These are phyloP conservation scores for Podarcis cretensis DNA, from an alignment of 2,113 vertebrate genomes.

Conservation along the genomic window DNA sequence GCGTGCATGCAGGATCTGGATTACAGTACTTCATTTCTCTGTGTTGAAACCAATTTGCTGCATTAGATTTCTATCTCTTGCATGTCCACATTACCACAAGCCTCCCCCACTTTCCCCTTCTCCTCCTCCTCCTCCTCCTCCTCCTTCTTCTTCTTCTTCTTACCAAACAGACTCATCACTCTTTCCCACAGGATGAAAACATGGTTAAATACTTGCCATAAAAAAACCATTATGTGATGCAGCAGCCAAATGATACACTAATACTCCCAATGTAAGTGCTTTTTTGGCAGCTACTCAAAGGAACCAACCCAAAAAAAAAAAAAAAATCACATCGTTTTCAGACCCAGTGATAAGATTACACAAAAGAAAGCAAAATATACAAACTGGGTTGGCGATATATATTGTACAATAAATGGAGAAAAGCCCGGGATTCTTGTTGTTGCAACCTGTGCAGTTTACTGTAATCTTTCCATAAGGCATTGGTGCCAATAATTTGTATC, in stretches of 20 bases:
- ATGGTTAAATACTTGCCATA: slow-evolving; percentile 76
- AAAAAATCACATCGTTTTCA: slow-evolving; percentile 81
- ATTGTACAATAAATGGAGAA: slow-evolving; percentile 74
- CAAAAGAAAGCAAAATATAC: slow-evolving; percentile 80
- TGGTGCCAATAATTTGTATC: slow-evolving; percentile 66
- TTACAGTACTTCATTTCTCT: slow-evolving; percentile 71
- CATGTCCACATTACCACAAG: slow-evolving; percentile 75
- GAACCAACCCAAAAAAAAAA: slow-evolving; percentile 54
- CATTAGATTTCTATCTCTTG: slow-evolving; percentile 72
- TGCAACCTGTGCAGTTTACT: slow-evolving; percentile 69
- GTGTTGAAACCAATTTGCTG: slow-evolving; percentile 76
- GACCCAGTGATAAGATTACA: slow-evolving; percentile 79
- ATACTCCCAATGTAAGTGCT: slow-evolving; percentile 79
- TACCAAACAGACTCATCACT: slow-evolving; percentile 75
- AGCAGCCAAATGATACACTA: slow-evolving; percentile 81
- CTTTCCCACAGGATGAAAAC: slow-evolving; percentile 79
- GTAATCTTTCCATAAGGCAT: slow-evolving; percentile 65
- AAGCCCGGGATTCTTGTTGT: slow-evolving; percentile 65
- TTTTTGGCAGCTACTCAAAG: slow-evolving; percentile 86
- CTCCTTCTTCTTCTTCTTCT: too few species aligned
- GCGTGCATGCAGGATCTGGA: slow-evolving; percentile 68
- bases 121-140: too few species aligned
- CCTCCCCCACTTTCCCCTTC: slow-evolving; percentile 49
- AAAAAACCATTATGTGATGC: slow-evolving; percentile 80
- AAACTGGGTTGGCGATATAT: slow-evolving; percentile 76